These are phyloP conservation scores for Lacerta bilineata DNA, from an alignment of 2,797 vertebrate genomes.

Conservation along the genomic window DNA sequence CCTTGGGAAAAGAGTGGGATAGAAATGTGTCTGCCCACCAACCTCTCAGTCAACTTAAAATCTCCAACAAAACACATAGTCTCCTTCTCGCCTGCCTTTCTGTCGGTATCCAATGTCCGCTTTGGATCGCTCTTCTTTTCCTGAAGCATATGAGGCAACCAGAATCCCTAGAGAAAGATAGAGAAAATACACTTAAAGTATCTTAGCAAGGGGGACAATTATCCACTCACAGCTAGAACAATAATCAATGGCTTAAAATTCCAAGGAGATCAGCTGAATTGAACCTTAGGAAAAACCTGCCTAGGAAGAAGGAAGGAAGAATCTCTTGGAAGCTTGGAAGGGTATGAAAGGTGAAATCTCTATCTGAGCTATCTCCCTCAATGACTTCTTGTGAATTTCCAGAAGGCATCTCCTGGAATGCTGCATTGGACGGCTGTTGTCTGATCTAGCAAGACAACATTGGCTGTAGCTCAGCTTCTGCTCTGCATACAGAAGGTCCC, in stretches of 20 bases:
- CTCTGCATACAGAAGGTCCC: too few relatives aligned
- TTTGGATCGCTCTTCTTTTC: background rate
- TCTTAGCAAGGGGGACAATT: background rate
- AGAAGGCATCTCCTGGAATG: conserved; percentile 11
- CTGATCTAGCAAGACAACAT: too few relatives aligned
- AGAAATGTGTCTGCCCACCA: background rate
- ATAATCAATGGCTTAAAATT: background rate
- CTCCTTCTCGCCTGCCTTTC: too few relatives aligned
- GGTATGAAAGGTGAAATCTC: background rate
- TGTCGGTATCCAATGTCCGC: background rate
- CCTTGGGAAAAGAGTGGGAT: background rate
- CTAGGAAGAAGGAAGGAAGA: too few relatives aligned
- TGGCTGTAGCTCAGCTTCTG: too few relatives aligned
- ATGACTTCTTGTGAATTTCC: background rate
- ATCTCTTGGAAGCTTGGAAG: background rate
- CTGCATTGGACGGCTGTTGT: too few relatives aligned
- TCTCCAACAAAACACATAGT: background rate
- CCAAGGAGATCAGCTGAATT: background rate
- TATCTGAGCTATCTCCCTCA: background rate
- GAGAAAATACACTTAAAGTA: background rate
- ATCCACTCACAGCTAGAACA: background rate
- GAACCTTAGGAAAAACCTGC: background rate
- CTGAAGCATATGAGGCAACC: background rate
- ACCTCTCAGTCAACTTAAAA: background rate
- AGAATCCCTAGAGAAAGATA: too few relatives aligned